Evolutionary conservation across 2,888 invertebrate species (phyloP).

Genomic region (Cheilosia grossa): DNA sequence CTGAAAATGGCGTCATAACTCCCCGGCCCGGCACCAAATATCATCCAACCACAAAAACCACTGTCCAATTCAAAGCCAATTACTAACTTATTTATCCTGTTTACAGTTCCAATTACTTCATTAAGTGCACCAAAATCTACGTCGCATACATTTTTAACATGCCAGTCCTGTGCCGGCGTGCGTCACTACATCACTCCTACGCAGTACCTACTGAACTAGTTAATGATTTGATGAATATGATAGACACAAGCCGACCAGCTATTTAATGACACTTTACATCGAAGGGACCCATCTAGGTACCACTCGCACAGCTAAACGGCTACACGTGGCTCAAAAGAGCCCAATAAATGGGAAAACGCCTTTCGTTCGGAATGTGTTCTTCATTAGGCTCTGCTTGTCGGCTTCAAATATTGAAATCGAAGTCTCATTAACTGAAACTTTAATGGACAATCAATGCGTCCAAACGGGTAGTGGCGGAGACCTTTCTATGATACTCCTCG

Average conservation of each 20-base stretch:
- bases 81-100: neutral
- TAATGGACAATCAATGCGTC: constrained; percentile 26
- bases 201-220: constrained; percentile 14
- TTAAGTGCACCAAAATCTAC: constrained; percentile 15
- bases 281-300: neutral
- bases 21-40: no score
- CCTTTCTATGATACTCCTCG: no score
- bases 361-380: neutral
- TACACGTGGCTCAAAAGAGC: constrained; percentile 27
- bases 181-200: constrained; percentile 27
- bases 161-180: constrained; percentile 13
- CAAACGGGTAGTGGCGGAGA: neutral
- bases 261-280: constrained; percentile 26
- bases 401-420: constrained; percentile 22
- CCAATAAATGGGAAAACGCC: neutral
- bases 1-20: no score
- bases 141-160: constrained; percentile 16
- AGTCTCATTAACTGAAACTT: constrained; percentile 46
- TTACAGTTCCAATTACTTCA: constrained; percentile 4
- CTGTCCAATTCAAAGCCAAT: no score
- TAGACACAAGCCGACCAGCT: constrained; percentile 14
- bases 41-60: no score
- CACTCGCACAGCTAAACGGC: constrained; percentile 3
- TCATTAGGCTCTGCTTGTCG: neutral
- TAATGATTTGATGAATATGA: constrained; percentile 45